Percentiles rank a stretch among this genome's conserved stretches.
phyloP scores from a whole-genome alignment of 2,113 vertebrate species.

The Pteruthius melanotis region DNA sequence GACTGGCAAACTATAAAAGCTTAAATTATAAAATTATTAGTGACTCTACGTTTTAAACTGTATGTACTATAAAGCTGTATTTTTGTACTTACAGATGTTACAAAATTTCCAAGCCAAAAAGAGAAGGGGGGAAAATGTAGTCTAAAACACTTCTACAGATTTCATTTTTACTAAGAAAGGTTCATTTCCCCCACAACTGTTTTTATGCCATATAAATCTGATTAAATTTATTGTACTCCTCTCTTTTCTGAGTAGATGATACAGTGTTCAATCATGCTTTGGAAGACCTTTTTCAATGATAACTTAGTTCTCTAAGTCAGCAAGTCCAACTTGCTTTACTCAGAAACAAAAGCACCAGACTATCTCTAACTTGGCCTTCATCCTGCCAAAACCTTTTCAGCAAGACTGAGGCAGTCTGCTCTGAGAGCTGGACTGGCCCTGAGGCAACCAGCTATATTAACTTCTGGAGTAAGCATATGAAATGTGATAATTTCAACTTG shows the following conservation, averaged over 20 bases:
- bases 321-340: not conserved
- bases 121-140: not conserved
- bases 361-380: not conserved
- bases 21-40: conserved; percentile 59
- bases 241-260: not conserved
- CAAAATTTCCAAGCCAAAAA: conserved; percentile 45
- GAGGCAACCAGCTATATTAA: not conserved
- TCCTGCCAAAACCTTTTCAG: not conserved
- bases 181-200: not conserved
- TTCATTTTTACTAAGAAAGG: not conserved
- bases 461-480: not conserved
- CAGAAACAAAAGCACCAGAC: conserved; percentile 9
- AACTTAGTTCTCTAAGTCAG: conserved; percentile 27
- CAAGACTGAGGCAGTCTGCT: not conserved
- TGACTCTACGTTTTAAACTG: conserved; percentile 37
- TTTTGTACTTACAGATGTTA: conserved; percentile 53
- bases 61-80: conserved; percentile 51
- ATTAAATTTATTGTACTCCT: not conserved
- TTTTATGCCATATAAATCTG: conserved; percentile 1
- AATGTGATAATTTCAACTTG: not conserved
- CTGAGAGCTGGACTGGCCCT: not conserved
- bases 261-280: conserved; percentile 6
- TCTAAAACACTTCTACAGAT: not conserved
- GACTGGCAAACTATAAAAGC: conserved; percentile 37
- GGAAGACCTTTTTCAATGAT: conserved; percentile 54